Evolutionary conservation across 2,888 invertebrate species (phyloP), one percentile per base, ranked within the genome.

Genomic region (Tyria jacobaeae): DNA sequence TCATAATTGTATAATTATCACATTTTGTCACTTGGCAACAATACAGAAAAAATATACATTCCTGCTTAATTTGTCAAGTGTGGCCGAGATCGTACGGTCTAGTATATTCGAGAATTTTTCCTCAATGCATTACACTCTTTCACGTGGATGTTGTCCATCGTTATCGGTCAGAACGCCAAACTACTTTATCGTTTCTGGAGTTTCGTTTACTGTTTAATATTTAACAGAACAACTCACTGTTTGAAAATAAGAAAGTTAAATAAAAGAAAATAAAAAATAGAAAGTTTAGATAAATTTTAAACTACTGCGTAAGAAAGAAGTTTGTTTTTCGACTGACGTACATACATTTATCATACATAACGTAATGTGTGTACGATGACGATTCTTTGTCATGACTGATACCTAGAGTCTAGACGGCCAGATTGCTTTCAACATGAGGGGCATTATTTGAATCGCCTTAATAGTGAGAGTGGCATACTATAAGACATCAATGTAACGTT

Each of bases 51-150:
- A 25, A 15, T n/a, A 24, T 52, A 35, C 2, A 7, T 24, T 21
- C 25, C 15, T 3, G 21, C 15, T 10, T 1, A 41, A 17, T 39
- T 17, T 17, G 53, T 41, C 41, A 54, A 41, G 39, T 34, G 55
- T 55, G 55, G 44, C 55, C 53, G 21, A 6, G 72, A 65, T 73
- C 67, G 68, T 70, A 65, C 73, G 73, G 70, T 78, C 66, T 66
- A 66, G 59, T 68, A 64, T 68, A 61, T 58, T 51, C 48, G 57
- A 58, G 64, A 24, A 74, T 81, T 88, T 90, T 88, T 91, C 90
- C 91, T 90, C 89, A 90, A 70, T 84, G 75, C 70, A 63, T 87
- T 84, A 79, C 87, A 80, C 76, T 88, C 81, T 64, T 24, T 50
- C 60, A 58, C 73, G 64, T 55, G 34, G 35, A 24, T 61, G 59